phyloP scores from a whole-genome alignment of 53 echinoderm and acorn worm genomes.

The Echinometra lucunter region DNA sequence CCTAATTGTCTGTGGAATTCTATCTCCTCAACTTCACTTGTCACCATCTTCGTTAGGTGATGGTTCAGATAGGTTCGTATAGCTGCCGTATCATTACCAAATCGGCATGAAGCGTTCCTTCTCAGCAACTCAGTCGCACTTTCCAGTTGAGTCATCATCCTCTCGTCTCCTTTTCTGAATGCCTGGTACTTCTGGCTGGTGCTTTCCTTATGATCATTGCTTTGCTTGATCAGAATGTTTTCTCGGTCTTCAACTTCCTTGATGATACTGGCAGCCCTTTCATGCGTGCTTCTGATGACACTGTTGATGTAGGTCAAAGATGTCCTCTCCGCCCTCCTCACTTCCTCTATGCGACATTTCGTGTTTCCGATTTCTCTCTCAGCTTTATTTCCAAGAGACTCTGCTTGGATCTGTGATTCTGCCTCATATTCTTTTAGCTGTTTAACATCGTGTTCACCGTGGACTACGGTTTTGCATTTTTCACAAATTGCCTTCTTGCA shows the following conservation, averaged over 20 bases:
- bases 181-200: not conserved
- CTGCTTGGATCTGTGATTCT: not conserved
- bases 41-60: not conserved
- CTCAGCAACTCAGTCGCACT: not conserved
- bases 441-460: not conserved
- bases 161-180: not conserved
- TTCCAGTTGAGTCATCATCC: not conserved
- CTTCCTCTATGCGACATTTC: not conserved
- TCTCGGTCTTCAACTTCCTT: not conserved
- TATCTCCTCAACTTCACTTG: not conserved
- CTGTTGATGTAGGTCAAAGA: not conserved
- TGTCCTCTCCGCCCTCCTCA: not conserved
- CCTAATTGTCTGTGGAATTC: not conserved
- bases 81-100: not conserved
- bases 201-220: not conserved
- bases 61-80: not conserved
- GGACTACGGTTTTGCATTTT: not conserved
- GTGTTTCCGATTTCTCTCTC: not conserved
- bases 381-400: not conserved
- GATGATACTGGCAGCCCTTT: not conserved
- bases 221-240: not conserved
- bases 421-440: not conserved
- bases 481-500: not conserved
- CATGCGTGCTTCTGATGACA: not conserved
- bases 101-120: not conserved